Percentiles rank a stretch among this genome's conserved stretches.
phyloP scores from a whole-genome alignment of 2,888 invertebrate genomes.

The Sinelater perroti region DNA sequence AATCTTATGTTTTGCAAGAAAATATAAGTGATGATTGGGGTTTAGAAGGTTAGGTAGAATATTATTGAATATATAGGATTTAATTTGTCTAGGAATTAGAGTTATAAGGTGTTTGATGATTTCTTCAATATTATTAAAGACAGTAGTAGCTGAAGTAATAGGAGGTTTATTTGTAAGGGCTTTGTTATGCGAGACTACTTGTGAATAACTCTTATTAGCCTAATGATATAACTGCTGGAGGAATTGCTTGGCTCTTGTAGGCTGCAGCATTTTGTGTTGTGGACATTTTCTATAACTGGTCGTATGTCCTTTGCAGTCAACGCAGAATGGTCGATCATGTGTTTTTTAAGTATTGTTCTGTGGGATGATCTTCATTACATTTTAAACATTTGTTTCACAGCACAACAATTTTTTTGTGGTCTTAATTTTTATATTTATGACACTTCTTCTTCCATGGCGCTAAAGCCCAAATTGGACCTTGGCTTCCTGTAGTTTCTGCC shows the following conservation, averaged over 20 bases:
- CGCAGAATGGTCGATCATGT: constrained; percentile 13
- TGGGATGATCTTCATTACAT: constrained; percentile 21
- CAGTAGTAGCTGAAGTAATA: background rate
- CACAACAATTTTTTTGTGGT: constrained; percentile 21
- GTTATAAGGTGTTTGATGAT: constrained; percentile 6
- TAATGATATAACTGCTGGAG: background rate
- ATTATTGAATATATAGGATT: constrained; percentile 6
- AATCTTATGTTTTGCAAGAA: too few species aligned
- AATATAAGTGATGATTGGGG: constrained; percentile 5
- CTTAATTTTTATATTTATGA: constrained; percentile 9
- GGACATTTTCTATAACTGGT: constrained; percentile 22
- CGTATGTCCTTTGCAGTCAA: constrained; percentile 13
- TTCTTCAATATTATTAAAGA: background rate
- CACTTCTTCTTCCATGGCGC: too few species aligned
- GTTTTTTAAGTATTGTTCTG: too few species aligned
- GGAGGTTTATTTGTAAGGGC: background rate
- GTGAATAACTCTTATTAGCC: constrained; percentile 10
- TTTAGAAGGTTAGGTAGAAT: background rate
- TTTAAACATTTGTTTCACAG: constrained; percentile 24
- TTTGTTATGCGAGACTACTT: background rate
- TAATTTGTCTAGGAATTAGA: background rate
- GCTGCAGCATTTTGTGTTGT: constrained; percentile 4
- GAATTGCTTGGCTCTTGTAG: background rate
- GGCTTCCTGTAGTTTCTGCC: too few species aligned
- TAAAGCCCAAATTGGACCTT: too few species aligned